Conservation (phyloP, 2,113 vertebrate genomes). For the Meleagris gallopavo region DNA sequence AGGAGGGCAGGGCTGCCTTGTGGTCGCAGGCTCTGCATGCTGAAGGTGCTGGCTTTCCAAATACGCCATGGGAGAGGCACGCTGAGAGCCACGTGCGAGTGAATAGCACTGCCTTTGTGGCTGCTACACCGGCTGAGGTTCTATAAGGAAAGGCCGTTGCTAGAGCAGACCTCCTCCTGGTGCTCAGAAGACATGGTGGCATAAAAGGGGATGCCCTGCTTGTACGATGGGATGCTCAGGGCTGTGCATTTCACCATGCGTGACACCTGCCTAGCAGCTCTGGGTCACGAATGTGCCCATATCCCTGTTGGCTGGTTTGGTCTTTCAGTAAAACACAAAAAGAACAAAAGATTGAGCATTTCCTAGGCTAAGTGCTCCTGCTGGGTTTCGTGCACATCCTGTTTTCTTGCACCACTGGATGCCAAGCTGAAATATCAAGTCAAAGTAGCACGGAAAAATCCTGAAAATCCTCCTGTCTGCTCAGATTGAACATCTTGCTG, state of each 20-base stretch:
- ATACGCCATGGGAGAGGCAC: neutral
- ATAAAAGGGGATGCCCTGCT: neutral
- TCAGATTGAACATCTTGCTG: neutral
- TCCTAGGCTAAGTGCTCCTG: conserved; percentile 1
- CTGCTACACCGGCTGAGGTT: neutral
- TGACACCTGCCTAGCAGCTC: neutral
- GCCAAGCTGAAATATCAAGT: conserved; percentile 18
- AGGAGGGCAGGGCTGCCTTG: neutral
- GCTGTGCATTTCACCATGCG: rapidly evolving
- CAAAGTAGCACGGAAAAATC: conserved; percentile 14
- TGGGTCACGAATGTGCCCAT: neutral
- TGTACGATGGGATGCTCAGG: neutral
- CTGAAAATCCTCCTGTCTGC: neutral
- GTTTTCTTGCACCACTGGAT: neutral
- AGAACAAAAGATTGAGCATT: neutral
- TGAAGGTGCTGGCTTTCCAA: neutral
- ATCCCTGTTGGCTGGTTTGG: neutral
- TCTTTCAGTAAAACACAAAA: neutral
- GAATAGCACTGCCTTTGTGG: neutral
- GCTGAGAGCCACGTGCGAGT: neutral
- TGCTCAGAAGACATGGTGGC: neutral
- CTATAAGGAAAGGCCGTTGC: neutral
- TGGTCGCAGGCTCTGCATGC: no score
- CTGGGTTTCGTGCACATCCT: neutral
- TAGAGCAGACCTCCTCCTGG: neutral